Percentiles rank a stretch among this genome's conserved stretches.
phyloP scores from a whole-genome alignment of 1,140 invertebrate species.

The Lerema accius region DNA sequence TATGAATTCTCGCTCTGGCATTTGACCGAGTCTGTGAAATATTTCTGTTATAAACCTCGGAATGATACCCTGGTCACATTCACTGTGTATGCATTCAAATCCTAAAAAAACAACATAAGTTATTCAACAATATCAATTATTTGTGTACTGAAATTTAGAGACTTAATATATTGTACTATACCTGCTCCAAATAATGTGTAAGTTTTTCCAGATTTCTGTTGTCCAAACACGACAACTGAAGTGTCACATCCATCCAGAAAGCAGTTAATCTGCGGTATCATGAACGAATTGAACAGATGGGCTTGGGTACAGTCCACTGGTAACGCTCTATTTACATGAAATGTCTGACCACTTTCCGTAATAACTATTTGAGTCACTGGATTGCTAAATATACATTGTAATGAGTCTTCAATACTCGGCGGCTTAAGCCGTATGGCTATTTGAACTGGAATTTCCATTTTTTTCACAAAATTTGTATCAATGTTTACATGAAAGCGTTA shows the following conservation, averaged over 20 bases:
- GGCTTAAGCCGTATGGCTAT: constrained; percentile 83
- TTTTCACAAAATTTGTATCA: neutral
- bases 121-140: neutral
- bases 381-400: constrained; percentile 82
- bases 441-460: constrained; percentile 85
- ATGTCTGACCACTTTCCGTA: constrained; percentile 82
- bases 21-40: constrained; percentile 85
- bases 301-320: constrained; percentile 82
- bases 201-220: constrained; percentile 90
- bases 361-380: constrained; percentile 83
- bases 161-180: no score
- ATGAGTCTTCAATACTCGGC: constrained; percentile 72
- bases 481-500: neutral
- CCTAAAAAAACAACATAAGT: constrained; percentile 71
- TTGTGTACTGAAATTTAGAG: no score
- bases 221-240: constrained; percentile 90
- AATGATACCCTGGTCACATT: constrained; percentile 89
- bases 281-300: constrained; percentile 73
- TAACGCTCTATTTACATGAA: constrained; percentile 85
- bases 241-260: constrained; percentile 88
- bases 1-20: constrained; percentile 84
- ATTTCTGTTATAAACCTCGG: constrained; percentile 89
- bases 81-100: constrained; percentile 86
- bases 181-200: constrained; percentile 90
- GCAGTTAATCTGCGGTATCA: constrained; percentile 83